These are phyloP conservation scores for Leptinotarsa lineolata DNA, from an alignment of 1,140 invertebrate genomes.

Conservation along the genomic window DNA sequence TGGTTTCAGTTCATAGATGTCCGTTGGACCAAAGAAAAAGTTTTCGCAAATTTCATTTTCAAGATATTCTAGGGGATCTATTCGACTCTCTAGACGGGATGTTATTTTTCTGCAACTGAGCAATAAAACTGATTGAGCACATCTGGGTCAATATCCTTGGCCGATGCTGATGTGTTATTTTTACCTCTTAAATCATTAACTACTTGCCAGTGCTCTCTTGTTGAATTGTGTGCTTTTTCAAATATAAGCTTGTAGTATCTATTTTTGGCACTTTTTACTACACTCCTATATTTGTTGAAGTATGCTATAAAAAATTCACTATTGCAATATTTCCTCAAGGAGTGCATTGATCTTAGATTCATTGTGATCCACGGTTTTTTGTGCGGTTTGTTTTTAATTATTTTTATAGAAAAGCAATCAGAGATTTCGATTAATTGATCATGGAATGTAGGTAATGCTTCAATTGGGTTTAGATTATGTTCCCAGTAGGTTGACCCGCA, in stretches of 20 bases:
- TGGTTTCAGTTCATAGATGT: not conserved
- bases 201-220: no score
- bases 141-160: no score
- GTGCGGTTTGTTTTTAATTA: constrained; percentile 17
- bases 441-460: no score
- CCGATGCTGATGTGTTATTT: no score
- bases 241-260: no score
- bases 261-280: not conserved
- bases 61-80: not conserved
- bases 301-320: not conserved
- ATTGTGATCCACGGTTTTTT: not conserved
- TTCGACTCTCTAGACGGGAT: not conserved
- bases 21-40: not conserved
- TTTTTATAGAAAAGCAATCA: constrained; percentile 7
- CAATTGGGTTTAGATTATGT: no score
- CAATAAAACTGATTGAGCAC: no score
- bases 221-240: no score
- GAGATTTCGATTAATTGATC: constrained; percentile 7
- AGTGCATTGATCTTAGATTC: constrained; percentile 7
- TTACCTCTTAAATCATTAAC: no score
- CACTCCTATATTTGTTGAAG: not conserved
- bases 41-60: not conserved
- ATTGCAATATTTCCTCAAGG: not conserved
- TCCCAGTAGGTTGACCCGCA: no score
- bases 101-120: not conserved